Evolutionary conservation across 2,888 invertebrate genomes (phyloP), one percentile per base, ranked within the genome.

Genomic region (Drosophila limbata): DNA sequence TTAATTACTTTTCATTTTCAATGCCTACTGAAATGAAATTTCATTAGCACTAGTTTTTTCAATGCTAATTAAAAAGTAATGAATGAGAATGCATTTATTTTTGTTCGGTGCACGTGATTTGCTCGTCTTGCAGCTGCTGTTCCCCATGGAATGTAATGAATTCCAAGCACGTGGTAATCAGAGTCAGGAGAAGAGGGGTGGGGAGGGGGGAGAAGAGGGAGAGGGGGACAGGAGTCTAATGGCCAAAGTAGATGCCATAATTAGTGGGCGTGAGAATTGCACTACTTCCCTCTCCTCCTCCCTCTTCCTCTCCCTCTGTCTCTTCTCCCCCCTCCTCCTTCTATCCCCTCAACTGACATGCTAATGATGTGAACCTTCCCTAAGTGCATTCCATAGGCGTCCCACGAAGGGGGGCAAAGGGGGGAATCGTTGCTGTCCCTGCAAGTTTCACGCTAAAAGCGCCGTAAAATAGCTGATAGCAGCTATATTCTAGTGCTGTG

Each of bases 191-290:
- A n/a, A n/a, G n/a, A n/a, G 4, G 15, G 4, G 21, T n/a, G n/a
- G 19, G 13, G n/a, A 4, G 1, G 5, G 1, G 6, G 13, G 3
- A 15, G 17, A 2, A 0, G 11, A 5, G 19, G n/a, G 19, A 5
- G 4, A 3, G 0, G 39, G 4, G 28, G 1, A 1, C 28, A 9
- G 6, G 0, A 13, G 6, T n/a, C n/a, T 28, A 4, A 5, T 31
- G 13, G 19, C 44, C 44, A 21, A 44, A 56, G 44, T 56, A 56
- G 55, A 44, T 56, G 55, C 44, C 55, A 44, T 56, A 44, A 56
- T 56, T 56, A 56, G 55, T 56, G 55, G 44, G 21, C 55, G 55
- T 37, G 21, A n/a, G 21, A 21, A 44, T 56, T 21, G 9, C 44
- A 44, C 44, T 56, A 44, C 55, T 11, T 13, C 13, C 25, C n/a